Base-by-base conservation (phyloP, 2,888 invertebrate species). In the Erebia epiphron region DNA sequence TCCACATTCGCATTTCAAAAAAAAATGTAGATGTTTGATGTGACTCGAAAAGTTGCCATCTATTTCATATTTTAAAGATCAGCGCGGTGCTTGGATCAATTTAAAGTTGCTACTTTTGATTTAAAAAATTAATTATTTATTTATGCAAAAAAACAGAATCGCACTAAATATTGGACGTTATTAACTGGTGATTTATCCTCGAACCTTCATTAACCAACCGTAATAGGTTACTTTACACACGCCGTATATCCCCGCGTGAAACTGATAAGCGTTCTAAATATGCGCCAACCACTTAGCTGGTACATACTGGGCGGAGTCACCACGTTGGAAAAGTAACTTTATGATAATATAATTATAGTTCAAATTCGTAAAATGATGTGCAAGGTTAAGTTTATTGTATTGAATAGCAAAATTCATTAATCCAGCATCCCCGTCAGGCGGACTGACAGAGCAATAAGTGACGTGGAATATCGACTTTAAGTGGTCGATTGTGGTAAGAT, bases 381-480 rank as follows among this genome's bases (percentile, higher is more conserved):
- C 35, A 68, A 65, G 50, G 35, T 61, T 68, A 68, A 62, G 56
- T 68, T 73, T 69, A 63, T 72, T 74, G 71, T 74, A 73, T 77
- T 75, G 75, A 77, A 72, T 72, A 74, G 74, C 72, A 56, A 74
- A 74, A 76, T 81, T 79, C 79, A 82, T 82, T 81, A 82, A 81
- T 81, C 73, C 75, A 73, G 73, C 76, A 72, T 69, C 73, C 73
- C 75, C 75, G 81, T 79, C 81, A 79, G 68, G 70, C 70, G 76
- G 78, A 77, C 76, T 82, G 82, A 81, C 82, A 80, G 80, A 76
- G 75, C 80, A 79, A 80, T 82, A 79, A 78, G 76, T 79, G 78
- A 77, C 79, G 79, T 76, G 76, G 70, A 71, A 69, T 74, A 77
- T 74, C 71, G 75, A 72, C 75, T 76, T 76, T 79, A 80, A 79